Base-by-base conservation (phyloP, 2,797 vertebrate species). In the Syngnathus rostellatus region DNA sequence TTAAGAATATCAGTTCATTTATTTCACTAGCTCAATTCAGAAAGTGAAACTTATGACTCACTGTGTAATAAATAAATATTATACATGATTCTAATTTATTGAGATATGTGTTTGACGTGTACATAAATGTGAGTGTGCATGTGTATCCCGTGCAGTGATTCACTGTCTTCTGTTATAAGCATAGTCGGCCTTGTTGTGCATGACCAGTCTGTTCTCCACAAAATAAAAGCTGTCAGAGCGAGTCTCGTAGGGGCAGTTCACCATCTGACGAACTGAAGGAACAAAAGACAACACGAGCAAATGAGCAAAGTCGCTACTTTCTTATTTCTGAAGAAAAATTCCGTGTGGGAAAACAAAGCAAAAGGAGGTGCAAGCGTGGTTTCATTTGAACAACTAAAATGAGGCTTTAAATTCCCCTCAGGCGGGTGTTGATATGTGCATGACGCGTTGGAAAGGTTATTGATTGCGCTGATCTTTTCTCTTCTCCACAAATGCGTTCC, bases 181-280 rank as follows among this genome's bases (percentile, higher is more conserved):
- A 67, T 96, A 97, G 81, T 96, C 94, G 0, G 94, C 95, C 82
- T 95, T 96, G 90, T 95, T 96, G 90, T 97, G 94, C 94, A 97
- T 96, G 74, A 96, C 90, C 89, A 97, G 88, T 88, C 91, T 94
- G 92, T 94, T 93, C 85, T 96, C 94, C 8, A 95, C 94, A 72
- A 97, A 96, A 83, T 96, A 96, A 88, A 96, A 97, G 85, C 94
- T 96, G 91, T 97, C 94, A 0, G 94, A 96, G 67, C 93, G 92
- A 1, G 94, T 95, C 86, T 96, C 94, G 0, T 94, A 94, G 0
- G 94, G 94, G 77, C 93, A 90, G 66, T 93, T 93, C 78, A 95
- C 93, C 94, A 95, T 97, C 89, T 94, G 91, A 69, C 87, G 89
- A 72, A 97, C 94, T 96, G 89, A 84, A 63, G 75, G 67, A 85